Base-by-base conservation (phyloP, 2,113 vertebrate species). In the Myotis brandtii region DNA sequence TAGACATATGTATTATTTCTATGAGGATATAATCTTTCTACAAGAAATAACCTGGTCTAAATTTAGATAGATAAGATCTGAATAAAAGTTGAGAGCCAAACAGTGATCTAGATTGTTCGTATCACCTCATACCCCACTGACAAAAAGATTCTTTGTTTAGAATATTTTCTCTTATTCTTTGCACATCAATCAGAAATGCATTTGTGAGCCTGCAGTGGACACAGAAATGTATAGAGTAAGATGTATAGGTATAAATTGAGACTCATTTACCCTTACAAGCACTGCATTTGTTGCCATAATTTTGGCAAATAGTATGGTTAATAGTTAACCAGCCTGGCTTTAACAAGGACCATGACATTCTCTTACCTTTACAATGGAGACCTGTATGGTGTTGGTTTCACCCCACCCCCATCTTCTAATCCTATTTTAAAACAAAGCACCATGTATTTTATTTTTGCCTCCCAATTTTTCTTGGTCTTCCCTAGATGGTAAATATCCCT, bases 401-500 rank as follows among this genome's bases (percentile, higher is more conserved):
- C 11, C n/a, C n/a, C n/a, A 62, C 30, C 52, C 16, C 9, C 6
- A 66, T 52, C 85, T 43, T 72, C 23, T 40, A 48, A 94, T 64
- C 52, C 20, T 46, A 9, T 52, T 86, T 79, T 56, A 34, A 59
- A 54, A 52, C 43, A 79, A 54, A 20, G 0, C 69, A 43, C 0
- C 25, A 0, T 1, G 7, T 37, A 86, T 77, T 72, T 67, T 3
- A 54, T 8, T 62, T 37, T 56, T 62, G 14, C 16, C 6, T 25
- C 14, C 86, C 92, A 13, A 2, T 17, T 96, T 86, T 80, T 89
- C 86, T 93, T 62, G 32, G 37, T 21, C 52, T 86, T 75, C 13
- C 17, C 46, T 25, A 34, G 34, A 30, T 52, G 48, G 32, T 21
- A 66, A 69, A 69, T 2, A 5, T 46, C 6, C 6, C 12, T 85